A percentile compares a stretch with the other conserved stretches of the same genome.
Conservation (phyloP, 2,113 vertebrate species). For the Centropristis striata region DNA sequence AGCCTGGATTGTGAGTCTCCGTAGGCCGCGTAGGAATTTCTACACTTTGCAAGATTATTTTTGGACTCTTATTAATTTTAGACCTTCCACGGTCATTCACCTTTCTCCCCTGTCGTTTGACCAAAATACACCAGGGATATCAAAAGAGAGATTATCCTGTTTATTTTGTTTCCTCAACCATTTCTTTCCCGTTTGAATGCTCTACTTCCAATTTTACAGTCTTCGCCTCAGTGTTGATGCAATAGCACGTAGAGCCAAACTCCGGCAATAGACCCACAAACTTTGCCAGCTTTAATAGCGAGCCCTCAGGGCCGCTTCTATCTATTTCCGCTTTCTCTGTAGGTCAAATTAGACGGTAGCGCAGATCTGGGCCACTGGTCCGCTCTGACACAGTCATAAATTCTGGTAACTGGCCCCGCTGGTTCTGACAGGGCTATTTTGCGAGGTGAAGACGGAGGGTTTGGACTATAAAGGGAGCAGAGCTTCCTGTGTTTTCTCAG, state of each 20-base stretch:
- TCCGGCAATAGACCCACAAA: constrained; percentile 29
- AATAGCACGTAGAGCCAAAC: constrained; percentile 10
- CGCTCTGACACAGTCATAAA: constrained; percentile 79
- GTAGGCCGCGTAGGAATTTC: constrained; percentile 50
- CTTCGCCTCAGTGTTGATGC: constrained; percentile 28
- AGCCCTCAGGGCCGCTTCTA: constrained; percentile 54
- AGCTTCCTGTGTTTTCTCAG: constrained; percentile 67
- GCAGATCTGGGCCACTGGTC: constrained; percentile 61
- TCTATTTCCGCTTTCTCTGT: constrained; percentile 74
- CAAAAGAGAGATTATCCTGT: constrained; percentile 40
- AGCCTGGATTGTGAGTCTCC: constrained; percentile 59
- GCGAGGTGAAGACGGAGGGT: constrained; percentile 66
- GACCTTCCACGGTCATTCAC: neutral
- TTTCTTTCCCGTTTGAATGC: constrained; percentile 3
- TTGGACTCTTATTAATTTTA: constrained; percentile 51
- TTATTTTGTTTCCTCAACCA: constrained; percentile 21
- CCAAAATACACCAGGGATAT: constrained; percentile 32
- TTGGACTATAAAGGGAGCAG: constrained; percentile 61
- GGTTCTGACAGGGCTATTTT: constrained; percentile 72
- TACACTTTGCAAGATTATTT: constrained; percentile 67
- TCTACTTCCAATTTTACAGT: constrained; percentile 18
- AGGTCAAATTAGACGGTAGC: constrained; percentile 80
- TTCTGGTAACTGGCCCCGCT: constrained; percentile 67
- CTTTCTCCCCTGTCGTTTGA: constrained; percentile 23
- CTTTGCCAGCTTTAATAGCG: constrained; percentile 64